Base-by-base conservation (phyloP, 2,113 vertebrate species). In the Archocentrus centrarchus region DNA sequence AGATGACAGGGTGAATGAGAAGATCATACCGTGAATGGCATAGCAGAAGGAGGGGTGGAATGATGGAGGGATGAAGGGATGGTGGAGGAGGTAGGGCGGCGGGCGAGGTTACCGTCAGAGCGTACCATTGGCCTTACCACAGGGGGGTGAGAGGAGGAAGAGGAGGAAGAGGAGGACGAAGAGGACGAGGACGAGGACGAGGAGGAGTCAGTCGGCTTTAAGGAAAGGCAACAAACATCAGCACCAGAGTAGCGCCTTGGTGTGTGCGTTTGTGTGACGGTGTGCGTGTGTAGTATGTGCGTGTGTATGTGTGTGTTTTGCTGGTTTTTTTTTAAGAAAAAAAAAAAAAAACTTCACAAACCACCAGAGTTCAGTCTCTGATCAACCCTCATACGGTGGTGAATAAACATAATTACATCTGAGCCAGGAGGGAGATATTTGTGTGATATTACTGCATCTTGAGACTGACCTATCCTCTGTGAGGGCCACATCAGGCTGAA, bases 191-290 rank as follows among this genome's bases (percentile, higher is more conserved):
- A 93, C 92, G 95, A 94, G 80, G 95, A 93, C 94, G 95, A 93
- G 91, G 95, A 94, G 88, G 97, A 97, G 96, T 99, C 98, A 98
- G 97, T 97, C 98, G 98, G 98, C 98, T 99, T 99, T 99, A 99
- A 99, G 98, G 97, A 98, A 98, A 99, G 97, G 97, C 90, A 96
- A 99, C 97, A 99, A 96, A 98, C 97, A 99, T 97, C 97, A 97
- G 97, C 98, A 97, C 92, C 88, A 90, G 90, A 93, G 85, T 88
- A 88, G 89, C 83, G 86, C 86, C 81, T 89, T 27, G 32, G 50
- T 77, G 64, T 86, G 82, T 82, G 79, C 66, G 20, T 6, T 81
- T 60, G 61, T 70, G 59, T 84, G 17, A 61, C 35, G 41, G 39
- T 85, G 39, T 85, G 75, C 7, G 7, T 47, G 59, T 82, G n/a